Conservation (phyloP, 2,113 vertebrate species). For the Engraulis encrasicolus region DNA sequence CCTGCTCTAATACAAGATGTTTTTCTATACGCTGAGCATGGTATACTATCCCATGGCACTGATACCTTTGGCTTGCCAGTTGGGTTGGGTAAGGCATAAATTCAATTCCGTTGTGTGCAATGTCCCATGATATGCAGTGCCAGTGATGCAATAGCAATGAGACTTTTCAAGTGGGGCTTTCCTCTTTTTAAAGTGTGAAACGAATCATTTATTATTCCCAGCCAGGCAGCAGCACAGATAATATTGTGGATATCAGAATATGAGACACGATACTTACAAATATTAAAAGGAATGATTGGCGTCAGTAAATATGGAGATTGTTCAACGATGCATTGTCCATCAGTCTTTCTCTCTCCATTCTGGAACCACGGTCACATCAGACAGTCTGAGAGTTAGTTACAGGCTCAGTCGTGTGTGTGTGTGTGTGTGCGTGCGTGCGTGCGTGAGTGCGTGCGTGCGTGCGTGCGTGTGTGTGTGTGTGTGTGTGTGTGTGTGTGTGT, state of each 20-base stretch:
- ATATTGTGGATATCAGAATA: neutral
- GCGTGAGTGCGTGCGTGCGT: neutral
- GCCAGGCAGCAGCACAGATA: neutral
- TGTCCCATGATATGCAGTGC: no score
- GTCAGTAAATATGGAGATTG: neutral
- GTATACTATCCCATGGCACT: no score
- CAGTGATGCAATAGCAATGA: no score
- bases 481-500: no score
- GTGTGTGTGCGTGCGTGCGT: neutral
- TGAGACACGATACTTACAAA: neutral
- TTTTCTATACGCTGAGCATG: no score
- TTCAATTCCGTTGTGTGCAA: no score
- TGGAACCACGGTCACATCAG: neutral
- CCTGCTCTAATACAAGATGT: no score
- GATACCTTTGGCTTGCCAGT: no score
- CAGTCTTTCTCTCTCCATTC: neutral
- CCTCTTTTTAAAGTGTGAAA: no score
- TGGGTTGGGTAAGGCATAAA: no score
- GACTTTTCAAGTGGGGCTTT: no score
- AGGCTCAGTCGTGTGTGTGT: neutral
- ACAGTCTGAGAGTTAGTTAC: neutral
- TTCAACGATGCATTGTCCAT: neutral
- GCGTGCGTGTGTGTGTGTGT: no score
- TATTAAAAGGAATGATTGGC: neutral
- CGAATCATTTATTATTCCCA: constrained; percentile 1